phyloP scores from a whole-genome alignment of 2,113 vertebrate species.

The Lophotis ruficrista region DNA sequence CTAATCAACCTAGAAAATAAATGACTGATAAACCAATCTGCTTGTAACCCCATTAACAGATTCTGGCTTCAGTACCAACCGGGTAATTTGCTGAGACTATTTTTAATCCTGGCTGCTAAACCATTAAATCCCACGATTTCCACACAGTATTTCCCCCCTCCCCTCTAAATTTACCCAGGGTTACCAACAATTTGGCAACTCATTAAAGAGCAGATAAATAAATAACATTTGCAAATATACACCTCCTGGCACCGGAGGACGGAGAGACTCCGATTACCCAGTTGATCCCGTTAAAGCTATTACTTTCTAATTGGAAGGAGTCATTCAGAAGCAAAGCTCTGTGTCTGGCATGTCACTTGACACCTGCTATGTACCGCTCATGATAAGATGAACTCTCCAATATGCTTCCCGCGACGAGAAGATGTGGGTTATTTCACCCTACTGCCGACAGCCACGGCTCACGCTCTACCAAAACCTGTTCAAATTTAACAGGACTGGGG shows the following conservation, averaged over 20 bases:
- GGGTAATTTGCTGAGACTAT: slow-evolving; percentile 68
- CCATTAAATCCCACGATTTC: slow-evolving; percentile 81
- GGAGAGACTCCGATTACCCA: not conserved
- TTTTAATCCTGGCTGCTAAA: slow-evolving; percentile 74
- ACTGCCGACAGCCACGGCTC: not conserved
- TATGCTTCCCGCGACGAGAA: not conserved
- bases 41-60: slow-evolving; percentile 70
- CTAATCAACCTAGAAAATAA: slow-evolving; percentile 72
- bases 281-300: slow-evolving; percentile 29
- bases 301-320: slow-evolving; percentile 56
- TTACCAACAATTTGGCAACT: not conserved
- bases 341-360: slow-evolving; percentile 36
- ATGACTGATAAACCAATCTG: slow-evolving; percentile 64
- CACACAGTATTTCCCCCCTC: slow-evolving; percentile 41
- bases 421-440: slow-evolving; percentile 32
- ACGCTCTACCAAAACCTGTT: not conserved
- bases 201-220: slow-evolving; percentile 24
- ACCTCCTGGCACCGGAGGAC: slow-evolving; percentile 3
- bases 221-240: slow-evolving; percentile 15
- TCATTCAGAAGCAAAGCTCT: slow-evolving; percentile 53
- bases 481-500: slow-evolving; percentile 1
- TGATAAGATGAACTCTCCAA: slow-evolving; percentile 25
- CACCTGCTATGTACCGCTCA: slow-evolving; percentile 17
- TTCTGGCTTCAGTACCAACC: slow-evolving; percentile 64
- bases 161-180: slow-evolving; percentile 53